A percentile compares a stretch with the other conserved stretches of the same genome.
These are phyloP conservation scores for Caradrina clavipalpis DNA, from an alignment of 2,888 invertebrate species.

Conservation along the genomic window DNA sequence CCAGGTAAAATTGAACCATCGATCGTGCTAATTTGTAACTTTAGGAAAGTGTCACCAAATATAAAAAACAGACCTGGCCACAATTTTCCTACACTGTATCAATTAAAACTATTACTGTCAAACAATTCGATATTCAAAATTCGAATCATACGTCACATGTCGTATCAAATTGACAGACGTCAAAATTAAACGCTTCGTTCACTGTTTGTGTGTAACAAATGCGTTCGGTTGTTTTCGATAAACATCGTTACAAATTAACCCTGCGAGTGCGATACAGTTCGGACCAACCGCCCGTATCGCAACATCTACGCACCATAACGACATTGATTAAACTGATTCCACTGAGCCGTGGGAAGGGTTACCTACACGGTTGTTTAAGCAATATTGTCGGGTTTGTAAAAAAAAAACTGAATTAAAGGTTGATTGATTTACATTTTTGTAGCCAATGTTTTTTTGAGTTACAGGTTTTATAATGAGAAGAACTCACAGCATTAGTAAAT, in stretches of 20 bases:
- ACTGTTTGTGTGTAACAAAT: constrained; percentile 76
- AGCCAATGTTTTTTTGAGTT: not conserved
- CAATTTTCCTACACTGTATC: constrained; percentile 19
- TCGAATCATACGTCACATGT: constrained; percentile 62
- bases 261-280: constrained; percentile 66
- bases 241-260: constrained; percentile 86
- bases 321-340: constrained; percentile 82
- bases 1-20: too few relatives aligned
- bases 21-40: not conserved
- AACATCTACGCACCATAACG: constrained; percentile 78
- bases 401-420: constrained; percentile 3
- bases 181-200: constrained; percentile 74
- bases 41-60: not conserved
- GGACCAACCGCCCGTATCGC: constrained; percentile 73
- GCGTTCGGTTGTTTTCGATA: constrained; percentile 74
- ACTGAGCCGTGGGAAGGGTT: constrained; percentile 67
- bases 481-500: not conserved
- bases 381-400: constrained; percentile 35
- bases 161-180: constrained; percentile 73
- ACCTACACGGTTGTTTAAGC: constrained; percentile 55
- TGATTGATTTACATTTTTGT: not conserved
- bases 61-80: constrained; percentile 2
- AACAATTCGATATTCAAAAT: constrained; percentile 45
- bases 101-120: constrained; percentile 54
- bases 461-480: not conserved